Evolutionary conservation across 2,113 vertebrate genomes (phyloP), one percentile per base, ranked within the genome.

Genomic region (Drymodes brunneopygia): DNA sequence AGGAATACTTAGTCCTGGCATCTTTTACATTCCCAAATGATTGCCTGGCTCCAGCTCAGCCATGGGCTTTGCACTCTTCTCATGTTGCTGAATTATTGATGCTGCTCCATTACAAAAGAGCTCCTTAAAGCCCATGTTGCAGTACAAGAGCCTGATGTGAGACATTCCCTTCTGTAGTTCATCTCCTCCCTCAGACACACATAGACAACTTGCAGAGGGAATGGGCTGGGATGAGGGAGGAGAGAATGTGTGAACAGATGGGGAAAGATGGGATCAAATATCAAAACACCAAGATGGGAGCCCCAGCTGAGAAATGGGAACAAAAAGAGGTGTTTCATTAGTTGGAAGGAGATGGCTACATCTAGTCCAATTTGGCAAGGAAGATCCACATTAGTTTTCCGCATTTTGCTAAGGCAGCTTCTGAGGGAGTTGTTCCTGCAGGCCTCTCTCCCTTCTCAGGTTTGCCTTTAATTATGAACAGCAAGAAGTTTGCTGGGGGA

Each of bases 31-130:
- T 90, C 71, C 71, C 88, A 83, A 80, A 82, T 31, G 53, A 65
- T 77, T 80, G 54, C 80, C 58, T 73, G 82, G 48, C 57, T 90
- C 57, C 57, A 44, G 2, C 36, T 75, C 79, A 80, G 75, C 58
- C 62, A 5, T 44, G 54, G 75, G 79, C 53, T 90, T 94, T 94
- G 53, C 25, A 61, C 50, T 90, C 20, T 44, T 51, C 36, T 92
- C 10, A 6, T 25, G 62, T 53, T 94, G 65, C 57, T 95, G 91
- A 90, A 92, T 94, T 96, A 91, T 64, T 84, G 81, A 85, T 91
- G 65, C 70, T 69, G 53, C 78, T 91, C 93, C 70, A 27, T 85
- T 91, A 57, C 61, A 69, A 60, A 87, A 88, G 62, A 65, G 17
- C 66, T 65, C 24, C 66, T 94, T 92, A 90, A 85, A 75, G 42